Evolutionary conservation across 2,797 vertebrate genomes (phyloP).

Genomic region (Sciurus vulgaris): DNA sequence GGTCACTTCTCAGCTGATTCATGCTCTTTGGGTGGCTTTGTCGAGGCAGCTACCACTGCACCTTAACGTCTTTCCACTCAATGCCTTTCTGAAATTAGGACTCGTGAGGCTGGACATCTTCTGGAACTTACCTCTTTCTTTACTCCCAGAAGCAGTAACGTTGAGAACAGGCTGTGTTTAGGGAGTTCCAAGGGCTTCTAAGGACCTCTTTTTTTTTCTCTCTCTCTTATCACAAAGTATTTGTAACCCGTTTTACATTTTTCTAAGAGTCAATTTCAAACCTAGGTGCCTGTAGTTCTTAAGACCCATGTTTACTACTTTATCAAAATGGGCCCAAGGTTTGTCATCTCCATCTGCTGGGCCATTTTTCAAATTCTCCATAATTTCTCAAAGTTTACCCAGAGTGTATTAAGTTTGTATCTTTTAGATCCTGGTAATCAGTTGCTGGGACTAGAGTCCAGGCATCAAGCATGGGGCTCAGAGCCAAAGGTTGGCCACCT

Average conservation of each 20-base stretch:
- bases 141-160: not conserved
- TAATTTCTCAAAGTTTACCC: not conserved
- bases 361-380: not conserved
- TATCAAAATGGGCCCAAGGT: not conserved
- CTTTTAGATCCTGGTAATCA: not conserved
- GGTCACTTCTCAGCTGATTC: not conserved
- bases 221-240: not conserved
- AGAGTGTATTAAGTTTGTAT: not conserved
- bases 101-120: not conserved
- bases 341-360: not conserved
- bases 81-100: not conserved
- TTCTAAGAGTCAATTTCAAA: not conserved
- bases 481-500: not conserved
- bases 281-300: not conserved
- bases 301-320: not conserved
- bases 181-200: not conserved
- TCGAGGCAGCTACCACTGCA: not conserved
- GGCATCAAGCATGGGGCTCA: not conserved
- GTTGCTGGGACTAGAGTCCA: not conserved
- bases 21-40: not conserved
- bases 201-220: not conserved
- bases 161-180: not conserved
- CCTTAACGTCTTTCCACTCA: not conserved
- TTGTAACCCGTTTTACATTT: not conserved
- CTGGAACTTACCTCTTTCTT: not conserved